Conservation (phyloP, 2,113 vertebrate genomes). For the Nycticorax nycticorax region DNA sequence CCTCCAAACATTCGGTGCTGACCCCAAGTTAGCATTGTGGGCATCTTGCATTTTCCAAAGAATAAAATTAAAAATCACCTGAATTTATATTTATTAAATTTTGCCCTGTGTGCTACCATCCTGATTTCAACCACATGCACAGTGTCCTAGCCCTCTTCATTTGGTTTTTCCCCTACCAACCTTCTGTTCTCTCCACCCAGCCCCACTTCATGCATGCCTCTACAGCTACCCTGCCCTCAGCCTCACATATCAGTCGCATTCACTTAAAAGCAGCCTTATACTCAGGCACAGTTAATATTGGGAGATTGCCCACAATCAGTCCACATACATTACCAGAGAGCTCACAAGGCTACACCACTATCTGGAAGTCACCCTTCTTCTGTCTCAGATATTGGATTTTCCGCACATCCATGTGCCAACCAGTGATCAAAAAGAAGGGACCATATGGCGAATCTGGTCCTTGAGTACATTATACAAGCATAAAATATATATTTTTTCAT, state of each 20-base stretch:
- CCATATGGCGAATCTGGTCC: neutral
- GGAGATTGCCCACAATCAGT: neutral
- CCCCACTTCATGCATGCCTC: neutral
- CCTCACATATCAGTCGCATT: neutral
- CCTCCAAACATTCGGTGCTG: neutral
- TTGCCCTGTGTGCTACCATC: neutral
- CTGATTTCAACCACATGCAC: neutral
- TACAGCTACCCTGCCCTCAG: neutral
- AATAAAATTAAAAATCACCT: neutral
- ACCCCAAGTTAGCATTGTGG: neutral
- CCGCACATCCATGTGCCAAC: neutral
- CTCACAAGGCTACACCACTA: neutral
- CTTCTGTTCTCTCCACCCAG: neutral
- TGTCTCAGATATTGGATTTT: neutral
- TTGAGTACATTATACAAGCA: neutral
- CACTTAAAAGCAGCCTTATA: neutral
- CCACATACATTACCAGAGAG: neutral
- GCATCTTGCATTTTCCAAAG: neutral
- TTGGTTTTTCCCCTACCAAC: neutral
- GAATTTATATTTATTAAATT: neutral
- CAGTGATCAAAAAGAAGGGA: neutral
- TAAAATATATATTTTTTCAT: neutral
- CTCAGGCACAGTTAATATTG: neutral
- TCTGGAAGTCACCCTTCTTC: neutral
- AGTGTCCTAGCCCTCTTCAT: neutral